phyloP scores from a whole-genome alignment of 2,888 invertebrate genomes.

The Cheilosia soror region DNA sequence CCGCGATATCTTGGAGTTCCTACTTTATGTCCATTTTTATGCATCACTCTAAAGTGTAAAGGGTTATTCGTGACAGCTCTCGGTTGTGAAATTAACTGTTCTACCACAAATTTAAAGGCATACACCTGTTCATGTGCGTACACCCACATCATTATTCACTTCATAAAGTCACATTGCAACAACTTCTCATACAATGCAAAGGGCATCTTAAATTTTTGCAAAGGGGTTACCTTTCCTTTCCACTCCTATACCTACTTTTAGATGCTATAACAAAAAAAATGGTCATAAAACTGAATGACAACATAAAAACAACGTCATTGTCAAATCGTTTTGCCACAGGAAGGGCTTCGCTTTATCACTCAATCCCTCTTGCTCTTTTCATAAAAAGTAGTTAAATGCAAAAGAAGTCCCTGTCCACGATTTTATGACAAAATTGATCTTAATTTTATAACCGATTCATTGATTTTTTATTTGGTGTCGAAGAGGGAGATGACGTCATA shows the following conservation, averaged over 20 bases:
- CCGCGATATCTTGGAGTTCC: no score
- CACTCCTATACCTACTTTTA: neutral
- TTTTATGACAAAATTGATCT: neutral
- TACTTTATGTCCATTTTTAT: no score
- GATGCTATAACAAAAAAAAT: no score
- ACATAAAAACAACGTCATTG: neutral
- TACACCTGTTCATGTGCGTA: neutral
- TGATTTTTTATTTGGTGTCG: neutral
- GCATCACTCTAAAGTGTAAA: neutral
- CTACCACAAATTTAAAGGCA: neutral
- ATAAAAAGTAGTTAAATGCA: neutral
- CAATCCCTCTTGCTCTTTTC: neutral
- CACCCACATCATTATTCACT: neutral
- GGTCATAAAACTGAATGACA: neutral
- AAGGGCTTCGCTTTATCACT: neutral
- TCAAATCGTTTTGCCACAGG: neutral
- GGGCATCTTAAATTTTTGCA: neutral
- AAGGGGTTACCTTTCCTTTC: neutral
- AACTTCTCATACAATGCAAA: neutral
- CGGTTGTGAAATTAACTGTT: neutral
- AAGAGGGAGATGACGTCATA: neutral
- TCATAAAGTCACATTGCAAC: neutral
- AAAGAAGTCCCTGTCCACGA: neutral
- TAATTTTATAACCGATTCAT: neutral
- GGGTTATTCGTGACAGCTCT: neutral